Evolutionary conservation across 2,113 vertebrate species (phyloP), one percentile per base, ranked within the genome.

Genomic region (Cyprinodon brontotheroides): DNA sequence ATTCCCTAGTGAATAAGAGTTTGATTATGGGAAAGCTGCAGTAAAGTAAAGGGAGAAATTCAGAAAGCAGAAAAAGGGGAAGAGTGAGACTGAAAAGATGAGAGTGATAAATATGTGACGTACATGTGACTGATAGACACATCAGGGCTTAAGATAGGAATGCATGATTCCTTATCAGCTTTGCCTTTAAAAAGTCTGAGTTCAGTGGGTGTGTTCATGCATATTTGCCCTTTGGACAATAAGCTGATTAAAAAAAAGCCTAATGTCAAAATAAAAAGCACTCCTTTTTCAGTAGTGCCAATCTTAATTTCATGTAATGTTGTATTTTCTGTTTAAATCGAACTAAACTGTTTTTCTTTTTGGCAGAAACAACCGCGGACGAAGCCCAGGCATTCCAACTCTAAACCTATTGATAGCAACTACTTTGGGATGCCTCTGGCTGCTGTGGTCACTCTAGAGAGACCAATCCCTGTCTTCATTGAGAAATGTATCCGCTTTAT

Each of bases 401-500:
- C 97, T 0, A 99, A 98, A 89, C 95, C 94, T n/a, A 95, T 94
- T 90, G 97, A 99, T 75, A 98, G 97, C 92, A 96, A 93, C 93
- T 99, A 98, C 83, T 99, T 98, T 20, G 97, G 97, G 57, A 93
- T 95, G 59, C 97, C 96, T 0, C 87, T 99, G 90, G 83, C 75
- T 67, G 92, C 75, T 1, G 96, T 98, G 4, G 96, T 99, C 72
- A 94, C 90, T 0, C 84, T 85, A 0, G 97, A 99, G 61, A 93
- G 91, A 20, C 97, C 97, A 0, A 98, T 99, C 78, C 97, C 97
- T 0, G 10, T 98, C 71, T 99, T 99, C 82, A 98, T 98, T 9
- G 96, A 98, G 88, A 93, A 97, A 65, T 99, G 97, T 86, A 96
- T 99, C 59, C 95, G 95, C 75, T 98, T 96, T 93, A 99, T 99